A percentile compares a stretch with the other conserved stretches of the same genome.
These are phyloP conservation scores for Apocrypta bakeri DNA, from an alignment of 1,140 invertebrate species.

Conservation along the genomic window DNA sequence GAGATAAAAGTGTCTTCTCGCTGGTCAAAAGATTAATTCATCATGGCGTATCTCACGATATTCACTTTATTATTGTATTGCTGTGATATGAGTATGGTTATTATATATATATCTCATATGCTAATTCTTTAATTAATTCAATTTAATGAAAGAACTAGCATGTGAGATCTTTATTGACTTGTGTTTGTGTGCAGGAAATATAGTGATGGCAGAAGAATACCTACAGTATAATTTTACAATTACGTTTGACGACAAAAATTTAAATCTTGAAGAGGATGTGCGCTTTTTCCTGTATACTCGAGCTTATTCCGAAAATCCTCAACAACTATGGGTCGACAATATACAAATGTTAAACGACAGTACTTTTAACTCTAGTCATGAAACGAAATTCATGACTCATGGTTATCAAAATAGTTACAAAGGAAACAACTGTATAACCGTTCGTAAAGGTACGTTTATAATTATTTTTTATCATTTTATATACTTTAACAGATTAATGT, in stretches of 20 bases:
- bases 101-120: background rate
- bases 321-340: conserved; percentile 27
- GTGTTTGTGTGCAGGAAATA: background rate
- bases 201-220: background rate
- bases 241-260: background rate
- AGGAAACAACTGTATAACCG: conserved; percentile 19
- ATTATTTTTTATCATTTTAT: background rate
- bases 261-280: conserved; percentile 2
- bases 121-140: background rate
- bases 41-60: background rate
- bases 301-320: background rate
- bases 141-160: too few species aligned
- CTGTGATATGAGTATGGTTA: background rate
- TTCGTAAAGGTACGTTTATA: conserved; percentile 1
- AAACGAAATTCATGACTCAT: conserved; percentile 39
- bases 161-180: too few species aligned
- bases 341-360: background rate
- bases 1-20: background rate
- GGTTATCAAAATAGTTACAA: conserved; percentile 30
- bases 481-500: background rate
- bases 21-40: background rate
- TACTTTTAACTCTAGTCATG: background rate
- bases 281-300: conserved; percentile 35
- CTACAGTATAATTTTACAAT: background rate
- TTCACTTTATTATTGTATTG: background rate